phyloP scores from a whole-genome alignment of 2,888 invertebrate genomes.

The Polydrusus pterygomalis region DNA sequence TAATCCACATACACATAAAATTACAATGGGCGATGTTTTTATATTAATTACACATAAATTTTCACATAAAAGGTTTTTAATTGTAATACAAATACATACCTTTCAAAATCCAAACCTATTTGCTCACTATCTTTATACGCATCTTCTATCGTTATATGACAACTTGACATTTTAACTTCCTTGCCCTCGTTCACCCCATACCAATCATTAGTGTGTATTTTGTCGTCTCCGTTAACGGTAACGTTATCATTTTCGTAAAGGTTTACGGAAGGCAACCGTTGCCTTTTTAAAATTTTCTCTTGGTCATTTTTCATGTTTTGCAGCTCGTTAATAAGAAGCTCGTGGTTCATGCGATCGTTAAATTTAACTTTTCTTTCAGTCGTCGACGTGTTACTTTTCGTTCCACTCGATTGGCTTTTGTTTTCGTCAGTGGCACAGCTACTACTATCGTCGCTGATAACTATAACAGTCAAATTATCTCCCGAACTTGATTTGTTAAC shows the following conservation, averaged over 20 bases:
- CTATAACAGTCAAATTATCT: constrained; percentile 56
- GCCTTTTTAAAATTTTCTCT: constrained; percentile 66
- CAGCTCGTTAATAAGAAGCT: constrained; percentile 82
- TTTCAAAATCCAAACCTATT: constrained; percentile 58
- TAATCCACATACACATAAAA: neutral
- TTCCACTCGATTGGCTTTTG: constrained; percentile 11
- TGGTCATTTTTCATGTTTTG: constrained; percentile 77
- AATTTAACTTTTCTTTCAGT: constrained; percentile 62
- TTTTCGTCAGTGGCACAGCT: constrained; percentile 28
- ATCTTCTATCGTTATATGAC: constrained; percentile 76
- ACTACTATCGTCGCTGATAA: constrained; percentile 54
- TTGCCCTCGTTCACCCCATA: constrained; percentile 76
- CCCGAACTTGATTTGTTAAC: constrained; percentile 53
- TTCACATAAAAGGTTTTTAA: neutral
- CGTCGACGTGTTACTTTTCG: constrained; percentile 37
- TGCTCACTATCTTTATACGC: constrained; percentile 70
- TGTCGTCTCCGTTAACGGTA: constrained; percentile 32
- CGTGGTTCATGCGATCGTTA: constrained; percentile 75
- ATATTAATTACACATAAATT: constrained; percentile 8
- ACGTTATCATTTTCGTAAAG: constrained; percentile 60
- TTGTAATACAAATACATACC: constrained; percentile 47
- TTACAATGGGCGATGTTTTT: neutral
- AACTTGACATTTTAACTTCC: constrained; percentile 75
- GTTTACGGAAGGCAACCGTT: constrained; percentile 66
- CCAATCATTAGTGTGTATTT: constrained; percentile 71